phyloP scores from a whole-genome alignment of 2,888 invertebrate species.

The Hydrotaea diabolus region DNA sequence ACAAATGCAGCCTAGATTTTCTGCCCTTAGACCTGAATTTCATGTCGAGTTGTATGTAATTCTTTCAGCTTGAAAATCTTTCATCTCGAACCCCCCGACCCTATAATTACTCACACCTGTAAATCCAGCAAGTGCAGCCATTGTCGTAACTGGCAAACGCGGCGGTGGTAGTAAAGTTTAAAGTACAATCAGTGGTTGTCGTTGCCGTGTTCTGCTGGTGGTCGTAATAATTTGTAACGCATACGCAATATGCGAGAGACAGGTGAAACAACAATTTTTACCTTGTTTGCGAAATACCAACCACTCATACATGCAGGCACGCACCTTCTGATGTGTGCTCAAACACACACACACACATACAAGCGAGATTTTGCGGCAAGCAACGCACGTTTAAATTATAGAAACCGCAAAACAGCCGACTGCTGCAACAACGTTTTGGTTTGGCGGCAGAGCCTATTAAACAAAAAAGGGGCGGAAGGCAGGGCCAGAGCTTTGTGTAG shows the following conservation, averaged over 20 bases:
- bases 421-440: constrained; percentile 1
- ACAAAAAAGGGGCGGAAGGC: not conserved
- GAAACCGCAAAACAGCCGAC: constrained; percentile 57
- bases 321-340: not conserved
- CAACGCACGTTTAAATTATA: constrained; percentile 52
- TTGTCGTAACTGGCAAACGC: not conserved
- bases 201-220: constrained; percentile 29
- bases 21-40: too few relatives aligned
- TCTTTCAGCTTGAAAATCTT: too few relatives aligned
- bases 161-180: not conserved
- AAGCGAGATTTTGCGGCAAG: not conserved
- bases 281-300: constrained; percentile 50
- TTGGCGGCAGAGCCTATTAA: not conserved
- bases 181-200: not conserved
- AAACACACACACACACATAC: not conserved
- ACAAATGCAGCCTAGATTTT: too few relatives aligned
- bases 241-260: constrained; percentile 56
- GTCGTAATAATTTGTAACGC: constrained; percentile 50
- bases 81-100: too few relatives aligned
- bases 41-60: too few relatives aligned
- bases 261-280: constrained; percentile 55
- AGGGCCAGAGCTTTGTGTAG: not conserved
- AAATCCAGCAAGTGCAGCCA: not conserved
- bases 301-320: constrained; percentile 23
- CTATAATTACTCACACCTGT: not conserved